Base-by-base conservation (phyloP, 2,797 vertebrate species). In the Triplophysa bombifrons region DNA sequence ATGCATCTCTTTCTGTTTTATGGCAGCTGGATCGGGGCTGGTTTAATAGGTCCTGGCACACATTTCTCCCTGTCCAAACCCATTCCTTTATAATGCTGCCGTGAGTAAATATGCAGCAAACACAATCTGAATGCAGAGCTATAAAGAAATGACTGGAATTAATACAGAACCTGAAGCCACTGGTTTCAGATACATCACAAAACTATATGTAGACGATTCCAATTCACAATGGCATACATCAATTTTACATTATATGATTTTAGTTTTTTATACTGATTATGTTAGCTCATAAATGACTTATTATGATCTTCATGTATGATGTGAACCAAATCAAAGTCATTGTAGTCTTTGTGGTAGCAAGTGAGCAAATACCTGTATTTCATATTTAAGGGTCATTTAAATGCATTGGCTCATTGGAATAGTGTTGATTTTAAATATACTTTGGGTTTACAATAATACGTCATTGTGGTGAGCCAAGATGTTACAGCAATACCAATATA, bases 11-110 rank as follows among this genome's bases (percentile, higher is more conserved):
- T 82, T 79, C 83, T 84, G 75, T 56, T 82, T 72, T 83, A 87
- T 86, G 83, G 88, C 85, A 85, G 85, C 83, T 85, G 44, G 72
- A 78, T 55, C 66, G 68, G 86, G 85, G 63, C 56, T n/a, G 67
- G 60, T 80, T 78, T 78, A 71, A 78, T 78, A 78, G 67, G 48
- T 51, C 69, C 72, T 74, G 70, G 55, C 67, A 66, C 48, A 71
- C 61, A 80, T 71, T 63, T 78, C 46, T 71, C 64, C 58, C 46
- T 44, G 46, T 71, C 67, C 55, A 61, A 63, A 67, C 41, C n/a
- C 20, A 55, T 55, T 68, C 27, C 76, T 74, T 76, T 65, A 76
- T 76, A 34, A 60, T 22, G 16, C n/a, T 4, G 46, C 34, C 65
- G 72, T 67, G 72, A 83, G 73, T 70, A 79, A 27, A 74, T 72